Percentiles rank a stretch among this genome's conserved stretches.
Evolutionary conservation across 2,888 invertebrate species (phyloP).

Genomic region (Tupiocoris notatus): DNA sequence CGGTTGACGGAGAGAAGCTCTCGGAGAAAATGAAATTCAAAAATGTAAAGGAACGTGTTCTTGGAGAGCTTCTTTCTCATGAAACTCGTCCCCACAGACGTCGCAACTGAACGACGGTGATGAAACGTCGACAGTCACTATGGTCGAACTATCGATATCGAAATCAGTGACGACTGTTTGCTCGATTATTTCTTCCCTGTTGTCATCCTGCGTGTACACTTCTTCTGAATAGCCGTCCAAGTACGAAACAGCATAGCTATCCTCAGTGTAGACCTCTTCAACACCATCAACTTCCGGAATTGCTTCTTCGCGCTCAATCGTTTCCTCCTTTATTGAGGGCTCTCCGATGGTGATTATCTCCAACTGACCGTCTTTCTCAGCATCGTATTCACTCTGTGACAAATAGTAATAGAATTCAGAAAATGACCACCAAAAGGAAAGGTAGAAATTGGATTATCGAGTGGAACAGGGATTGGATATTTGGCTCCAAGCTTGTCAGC

Average conservation of each 20-base stretch:
- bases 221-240: constrained; percentile 36
- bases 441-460: too few species aligned
- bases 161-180: constrained; percentile 45
- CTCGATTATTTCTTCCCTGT: constrained; percentile 43
- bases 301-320: constrained; percentile 32
- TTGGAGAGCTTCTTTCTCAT: constrained; percentile 45
- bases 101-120: constrained; percentile 43
- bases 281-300: neutral
- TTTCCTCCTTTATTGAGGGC: constrained; percentile 22
- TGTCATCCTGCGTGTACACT: constrained; percentile 40
- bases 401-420: too few species aligned
- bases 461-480: too few species aligned
- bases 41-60: constrained; percentile 45
- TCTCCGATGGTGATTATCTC: neutral
- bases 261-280: constrained; percentile 33
- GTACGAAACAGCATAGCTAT: neutral
- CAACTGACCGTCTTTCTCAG: constrained; percentile 16
- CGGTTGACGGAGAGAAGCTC: too few species aligned
- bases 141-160: neutral
- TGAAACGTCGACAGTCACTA: constrained; percentile 30
- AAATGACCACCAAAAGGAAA: too few species aligned
- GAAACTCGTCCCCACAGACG: constrained; percentile 42
- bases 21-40: too few species aligned
- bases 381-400: constrained; percentile 2
- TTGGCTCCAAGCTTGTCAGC: too few species aligned